Percentiles rank a stretch among this genome's conserved stretches.
These are phyloP conservation scores for Myotis findleyi DNA, from an alignment of 2,797 vertebrate species.

Conservation along the genomic window DNA sequence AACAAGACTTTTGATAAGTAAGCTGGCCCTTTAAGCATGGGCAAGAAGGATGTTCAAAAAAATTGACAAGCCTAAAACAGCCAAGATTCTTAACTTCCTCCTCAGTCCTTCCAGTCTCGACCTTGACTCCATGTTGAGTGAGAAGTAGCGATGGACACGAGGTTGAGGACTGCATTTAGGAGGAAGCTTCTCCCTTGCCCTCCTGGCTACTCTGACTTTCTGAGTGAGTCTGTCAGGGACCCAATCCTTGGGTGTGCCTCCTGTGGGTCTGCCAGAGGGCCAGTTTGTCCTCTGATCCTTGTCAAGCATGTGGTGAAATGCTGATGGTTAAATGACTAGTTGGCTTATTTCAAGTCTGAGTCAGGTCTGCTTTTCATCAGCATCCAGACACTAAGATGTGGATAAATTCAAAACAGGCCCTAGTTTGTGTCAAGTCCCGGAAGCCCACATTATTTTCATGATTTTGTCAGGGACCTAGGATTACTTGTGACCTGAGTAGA, in stretches of 20 bases:
- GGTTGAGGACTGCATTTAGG: background rate
- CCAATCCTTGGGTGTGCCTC: background rate
- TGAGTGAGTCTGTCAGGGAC: background rate
- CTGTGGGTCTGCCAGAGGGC: background rate
- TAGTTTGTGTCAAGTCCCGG: background rate
- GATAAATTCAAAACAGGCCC: background rate
- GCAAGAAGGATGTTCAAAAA: background rate
- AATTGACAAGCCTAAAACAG: constrained; percentile 8
- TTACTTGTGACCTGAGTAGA: background rate
- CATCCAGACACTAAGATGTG: background rate
- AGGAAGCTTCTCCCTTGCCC: background rate
- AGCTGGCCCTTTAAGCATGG: background rate
- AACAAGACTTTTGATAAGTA: background rate
- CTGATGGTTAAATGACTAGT: background rate
- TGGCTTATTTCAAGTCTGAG: background rate
- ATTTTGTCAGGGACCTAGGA: background rate
- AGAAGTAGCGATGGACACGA: background rate
- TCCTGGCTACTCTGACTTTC: background rate
- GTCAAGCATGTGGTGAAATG: background rate
- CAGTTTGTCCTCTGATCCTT: background rate
- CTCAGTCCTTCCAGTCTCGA: background rate
- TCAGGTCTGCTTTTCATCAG: background rate
- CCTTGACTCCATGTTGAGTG: background rate
- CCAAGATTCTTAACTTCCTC: background rate
- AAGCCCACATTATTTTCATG: background rate